Conservation (phyloP, 2,888 invertebrate species). For the Drosophila mulleri region DNA sequence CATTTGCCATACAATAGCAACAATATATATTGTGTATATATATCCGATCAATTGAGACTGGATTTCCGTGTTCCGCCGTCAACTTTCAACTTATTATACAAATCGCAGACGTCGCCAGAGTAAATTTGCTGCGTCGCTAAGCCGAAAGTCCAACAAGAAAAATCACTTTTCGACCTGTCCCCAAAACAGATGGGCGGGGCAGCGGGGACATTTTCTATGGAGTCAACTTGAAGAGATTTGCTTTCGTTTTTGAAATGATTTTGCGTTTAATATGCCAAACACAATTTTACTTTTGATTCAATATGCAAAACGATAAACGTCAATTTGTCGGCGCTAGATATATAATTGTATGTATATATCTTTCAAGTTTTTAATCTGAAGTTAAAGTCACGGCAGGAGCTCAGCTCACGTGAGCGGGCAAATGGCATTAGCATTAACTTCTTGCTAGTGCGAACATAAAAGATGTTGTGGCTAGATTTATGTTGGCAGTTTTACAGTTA, state of each 20-base stretch:
- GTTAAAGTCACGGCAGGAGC: slow-evolving; percentile 30
- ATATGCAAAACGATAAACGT: slow-evolving; percentile 67
- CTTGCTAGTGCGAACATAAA: slow-evolving; percentile 67
- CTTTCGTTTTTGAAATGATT: slow-evolving; percentile 67
- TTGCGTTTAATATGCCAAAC: slow-evolving; percentile 74
- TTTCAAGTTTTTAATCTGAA: slow-evolving; percentile 57
- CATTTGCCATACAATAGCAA: slow-evolving; percentile 22
- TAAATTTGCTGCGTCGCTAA: slow-evolving; percentile 69
- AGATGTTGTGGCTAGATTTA: slow-evolving; percentile 79
- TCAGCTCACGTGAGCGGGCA: slow-evolving; percentile 51
- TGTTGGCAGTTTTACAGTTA: slow-evolving; percentile 81
- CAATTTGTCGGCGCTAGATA: slow-evolving; percentile 48
- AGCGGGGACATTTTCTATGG: slow-evolving; percentile 1
- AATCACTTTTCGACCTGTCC: slow-evolving; percentile 70
- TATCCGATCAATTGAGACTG: slow-evolving; percentile 46
- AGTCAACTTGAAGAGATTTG: slow-evolving; percentile 48
- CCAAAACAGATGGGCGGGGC: neutral
- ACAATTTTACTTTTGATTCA: slow-evolving; percentile 75
- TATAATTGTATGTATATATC: slow-evolving; percentile 25
- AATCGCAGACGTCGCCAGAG: slow-evolving; percentile 53
- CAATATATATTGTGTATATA: neutral
- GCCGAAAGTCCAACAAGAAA: slow-evolving; percentile 74
- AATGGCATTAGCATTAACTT: slow-evolving; percentile 64
- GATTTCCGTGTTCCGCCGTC: slow-evolving; percentile 18
- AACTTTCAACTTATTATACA: slow-evolving; percentile 54